phyloP scores from a whole-genome alignment of 1,140 invertebrate genomes.

The Apocrypta bakeri region DNA sequence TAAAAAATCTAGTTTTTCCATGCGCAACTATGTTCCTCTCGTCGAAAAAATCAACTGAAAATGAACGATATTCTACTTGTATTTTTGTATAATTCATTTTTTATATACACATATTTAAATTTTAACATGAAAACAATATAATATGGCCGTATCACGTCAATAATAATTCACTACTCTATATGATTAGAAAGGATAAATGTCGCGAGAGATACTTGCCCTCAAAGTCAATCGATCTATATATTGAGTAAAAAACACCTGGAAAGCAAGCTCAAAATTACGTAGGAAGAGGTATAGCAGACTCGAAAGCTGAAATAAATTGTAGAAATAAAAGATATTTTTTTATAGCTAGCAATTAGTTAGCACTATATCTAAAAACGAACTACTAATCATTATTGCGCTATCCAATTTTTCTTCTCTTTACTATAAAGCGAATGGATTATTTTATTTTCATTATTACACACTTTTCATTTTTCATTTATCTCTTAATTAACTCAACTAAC shows the following conservation, averaged over 20 bases:
- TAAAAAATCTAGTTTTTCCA: not conserved
- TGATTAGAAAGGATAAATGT: not conserved
- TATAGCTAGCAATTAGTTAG: not conserved
- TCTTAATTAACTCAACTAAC: not conserved
- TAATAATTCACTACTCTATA: not conserved
- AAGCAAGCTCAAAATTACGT: not conserved
- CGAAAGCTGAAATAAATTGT: not conserved
- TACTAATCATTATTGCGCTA: not conserved
- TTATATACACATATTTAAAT: slow-evolving; percentile 16
- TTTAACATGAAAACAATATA: not conserved
- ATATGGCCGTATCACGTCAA: not conserved
- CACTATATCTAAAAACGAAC: not conserved
- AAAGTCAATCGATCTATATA: slow-evolving; percentile 45
- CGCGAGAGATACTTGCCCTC: slow-evolving; percentile 22
- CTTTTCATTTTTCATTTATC: not conserved
- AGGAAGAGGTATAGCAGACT: not conserved
- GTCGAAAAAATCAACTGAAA: not conserved
- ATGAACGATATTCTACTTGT: not conserved
- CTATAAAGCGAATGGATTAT: not conserved
- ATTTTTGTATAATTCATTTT: slow-evolving; percentile 22
- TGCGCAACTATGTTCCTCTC: not conserved
- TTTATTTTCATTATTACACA: not conserved
- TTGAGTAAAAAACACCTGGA: not conserved
- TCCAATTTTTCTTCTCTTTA: slow-evolving; percentile 6
- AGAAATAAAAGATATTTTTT: slow-evolving; percentile 37